Conservation (phyloP, 2,113 vertebrate genomes). For the Paratilapia polleni region DNA sequence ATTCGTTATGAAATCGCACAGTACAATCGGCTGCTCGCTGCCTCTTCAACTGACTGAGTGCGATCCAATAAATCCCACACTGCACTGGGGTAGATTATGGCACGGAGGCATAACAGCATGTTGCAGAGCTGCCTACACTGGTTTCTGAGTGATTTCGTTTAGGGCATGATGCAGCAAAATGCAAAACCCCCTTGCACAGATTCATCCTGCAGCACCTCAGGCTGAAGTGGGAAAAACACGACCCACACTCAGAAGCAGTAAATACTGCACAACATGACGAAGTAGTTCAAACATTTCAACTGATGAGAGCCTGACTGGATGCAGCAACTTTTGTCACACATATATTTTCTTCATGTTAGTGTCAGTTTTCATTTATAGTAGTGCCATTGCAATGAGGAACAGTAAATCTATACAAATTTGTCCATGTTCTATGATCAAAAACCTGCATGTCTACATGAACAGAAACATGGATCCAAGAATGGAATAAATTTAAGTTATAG, state of each 20-base stretch:
- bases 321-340: background rate
- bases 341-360: background rate
- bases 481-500: background rate
- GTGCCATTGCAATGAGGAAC: background rate
- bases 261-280: background rate
- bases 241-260: background rate
- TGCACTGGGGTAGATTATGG: slow-evolving; percentile 53
- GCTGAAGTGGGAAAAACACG: background rate
- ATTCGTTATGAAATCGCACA: slow-evolving; percentile 51
- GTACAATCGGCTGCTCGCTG: slow-evolving; percentile 38
- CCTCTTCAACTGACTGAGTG: slow-evolving; percentile 33
- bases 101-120: slow-evolving; percentile 28
- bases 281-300: background rate
- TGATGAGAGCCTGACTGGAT: background rate
- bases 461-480: background rate
- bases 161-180: slow-evolving; percentile 61
- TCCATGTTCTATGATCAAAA: background rate
- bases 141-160: slow-evolving; percentile 3
- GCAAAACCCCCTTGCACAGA: slow-evolving; percentile 27
- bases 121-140: slow-evolving; percentile 30
- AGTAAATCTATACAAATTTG: background rate
- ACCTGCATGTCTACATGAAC: background rate
- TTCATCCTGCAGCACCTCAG: slow-evolving; percentile 24
- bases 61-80: slow-evolving; percentile 55
- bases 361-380: background rate